A percentile compares a stretch with the other conserved stretches of the same genome.
These are phyloP conservation scores for Melanotaenia boesemani DNA, from an alignment of 2,797 vertebrate species.

Conservation along the genomic window DNA sequence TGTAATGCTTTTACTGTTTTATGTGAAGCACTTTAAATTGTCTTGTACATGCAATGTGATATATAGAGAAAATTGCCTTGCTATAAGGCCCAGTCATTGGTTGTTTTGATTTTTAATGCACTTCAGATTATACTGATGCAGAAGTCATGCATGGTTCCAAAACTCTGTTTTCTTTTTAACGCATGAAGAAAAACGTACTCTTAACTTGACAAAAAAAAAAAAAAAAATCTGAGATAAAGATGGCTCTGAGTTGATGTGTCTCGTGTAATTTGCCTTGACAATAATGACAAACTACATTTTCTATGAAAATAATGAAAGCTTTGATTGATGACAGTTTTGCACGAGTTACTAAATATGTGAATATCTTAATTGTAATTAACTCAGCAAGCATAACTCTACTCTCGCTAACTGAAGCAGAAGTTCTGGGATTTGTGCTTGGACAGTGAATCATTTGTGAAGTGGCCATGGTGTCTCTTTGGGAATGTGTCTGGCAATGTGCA, in stretches of 20 bases:
- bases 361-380: not conserved
- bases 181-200: too few relatives aligned
- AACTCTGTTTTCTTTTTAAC: too few relatives aligned
- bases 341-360: not conserved
- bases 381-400: not conserved
- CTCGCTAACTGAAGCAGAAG: slow-evolving; percentile 1
- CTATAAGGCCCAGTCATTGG: slow-evolving; percentile 1
- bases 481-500: slow-evolving; percentile 27
- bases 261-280: not conserved
- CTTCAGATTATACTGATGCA: not conserved
- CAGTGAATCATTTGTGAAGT: slow-evolving; percentile 22
- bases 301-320: not conserved
- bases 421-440: slow-evolving; percentile 3
- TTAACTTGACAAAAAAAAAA: not conserved
- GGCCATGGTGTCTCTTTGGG: slow-evolving; percentile 39
- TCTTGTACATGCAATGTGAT: too few relatives aligned
- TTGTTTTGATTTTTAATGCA: not conserved
- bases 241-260: not conserved
- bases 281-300: not conserved
- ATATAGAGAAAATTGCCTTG: too few relatives aligned
- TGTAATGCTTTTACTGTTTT: too few relatives aligned
- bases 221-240: too few relatives aligned
- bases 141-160: not conserved
- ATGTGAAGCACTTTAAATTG: too few relatives aligned
- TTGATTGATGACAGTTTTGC: not conserved